Base-by-base conservation (phyloP, 2,113 vertebrate genomes). In the Nestor notabilis region DNA sequence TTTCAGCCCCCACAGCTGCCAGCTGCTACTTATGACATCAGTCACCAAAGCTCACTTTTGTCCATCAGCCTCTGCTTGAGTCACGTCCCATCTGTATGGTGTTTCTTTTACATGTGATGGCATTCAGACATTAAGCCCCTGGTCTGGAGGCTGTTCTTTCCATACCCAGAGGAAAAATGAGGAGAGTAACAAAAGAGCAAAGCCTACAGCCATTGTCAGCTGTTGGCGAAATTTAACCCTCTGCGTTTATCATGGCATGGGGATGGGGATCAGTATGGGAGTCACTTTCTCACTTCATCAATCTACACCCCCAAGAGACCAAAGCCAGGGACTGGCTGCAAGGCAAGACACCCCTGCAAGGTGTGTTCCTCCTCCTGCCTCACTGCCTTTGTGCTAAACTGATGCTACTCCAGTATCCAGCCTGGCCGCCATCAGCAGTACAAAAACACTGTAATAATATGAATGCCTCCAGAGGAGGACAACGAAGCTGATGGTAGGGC, bases 321-420 rank as follows among this genome's bases (percentile, higher is more conserved):
- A 65, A 82, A 89, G 56, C 1, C 4, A 78, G 19, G 7, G 25
- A 55, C 25, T 49, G 44, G n/a, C n/a, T n/a, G n/a, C n/a, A n/a
- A n/a, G n/a, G n/a, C n/a, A n/a, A n/a, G n/a, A n/a, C n/a, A 70
- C 7, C 25, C 31, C 44, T 17, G 16, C 35, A 77, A 91, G 11
- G 7, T 1, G 0, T 3, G 2, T 50, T n/a, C 10, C 28, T 17
- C 15, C 24, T 83, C 17, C 9, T 11, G 20, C 46, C 10, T 69
- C 39, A 18, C 43, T 64, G 33, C 29, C 11, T 88, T 69, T 65
- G 31, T 2, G 1, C 14, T 53, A 43, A 41, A 79, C 7, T 49
- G 28, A 7, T 70, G 35, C 20, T 53, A 19, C 13, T 69, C 7
- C 19, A 17, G 7, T 15, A 33, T 31, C 20, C 1, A 72, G 13